A percentile compares a stretch with the other conserved stretches of the same genome.
Evolutionary conservation across 2,113 vertebrate genomes (phyloP).

Genomic region (Antigone vipio): DNA sequence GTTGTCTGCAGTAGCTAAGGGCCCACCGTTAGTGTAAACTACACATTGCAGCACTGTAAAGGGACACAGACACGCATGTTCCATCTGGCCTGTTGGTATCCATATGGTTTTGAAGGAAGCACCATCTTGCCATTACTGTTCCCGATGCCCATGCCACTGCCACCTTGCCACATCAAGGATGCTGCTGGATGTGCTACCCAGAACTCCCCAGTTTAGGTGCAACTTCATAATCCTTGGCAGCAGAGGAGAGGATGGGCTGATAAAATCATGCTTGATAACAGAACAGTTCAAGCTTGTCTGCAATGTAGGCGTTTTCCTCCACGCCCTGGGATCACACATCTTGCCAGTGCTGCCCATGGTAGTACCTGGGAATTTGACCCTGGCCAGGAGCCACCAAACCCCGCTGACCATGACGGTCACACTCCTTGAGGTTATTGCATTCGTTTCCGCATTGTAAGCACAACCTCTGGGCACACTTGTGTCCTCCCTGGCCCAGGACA

Average conservation of each 20-base stretch:
- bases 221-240: background rate
- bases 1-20: background rate
- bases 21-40: background rate
- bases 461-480: background rate
- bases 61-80: background rate
- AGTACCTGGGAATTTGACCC: background rate
- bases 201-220: background rate
- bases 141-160: background rate
- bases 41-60: background rate
- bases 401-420: too few relatives aligned
- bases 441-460: background rate
- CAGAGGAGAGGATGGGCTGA: background rate
- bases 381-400: background rate
- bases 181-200: background rate
- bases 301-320: background rate
- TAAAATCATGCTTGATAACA: background rate
- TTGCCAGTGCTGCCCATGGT: background rate
- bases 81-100: accelerated
- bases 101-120: background rate
- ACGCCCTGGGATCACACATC: background rate
- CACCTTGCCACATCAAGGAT: background rate
- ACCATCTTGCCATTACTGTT: background rate
- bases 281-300: background rate
- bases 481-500: background rate
- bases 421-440: background rate